phyloP scores from a whole-genome alignment of 1,140 invertebrate genomes.

The Drosophila mayri region DNA sequence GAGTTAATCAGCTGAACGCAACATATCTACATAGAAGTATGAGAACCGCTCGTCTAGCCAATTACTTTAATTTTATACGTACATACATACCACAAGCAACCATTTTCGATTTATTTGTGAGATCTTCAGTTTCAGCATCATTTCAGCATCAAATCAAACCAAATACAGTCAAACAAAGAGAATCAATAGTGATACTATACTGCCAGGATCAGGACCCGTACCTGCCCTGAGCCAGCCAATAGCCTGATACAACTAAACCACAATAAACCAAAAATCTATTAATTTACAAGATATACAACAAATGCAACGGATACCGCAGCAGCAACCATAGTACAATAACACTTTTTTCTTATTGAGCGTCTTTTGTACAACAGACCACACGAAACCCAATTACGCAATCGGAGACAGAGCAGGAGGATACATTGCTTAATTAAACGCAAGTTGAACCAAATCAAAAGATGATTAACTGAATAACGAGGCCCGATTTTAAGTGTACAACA shows the following conservation, averaged over 20 bases:
- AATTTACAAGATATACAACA: constrained; percentile 73
- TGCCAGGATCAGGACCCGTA: constrained; percentile 35
- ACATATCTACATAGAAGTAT: constrained; percentile 42
- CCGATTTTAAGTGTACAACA: constrained; percentile 47
- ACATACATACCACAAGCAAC: constrained; percentile 2
- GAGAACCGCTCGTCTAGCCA: constrained; percentile 12
- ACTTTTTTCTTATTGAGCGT: constrained; percentile 75
- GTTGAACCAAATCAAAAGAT: constrained; percentile 50
- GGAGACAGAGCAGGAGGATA: neutral
- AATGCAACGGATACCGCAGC: constrained; percentile 69
- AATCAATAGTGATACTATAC: constrained; percentile 78
- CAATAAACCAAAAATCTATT: constrained; percentile 72
- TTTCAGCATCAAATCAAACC: constrained; percentile 37
- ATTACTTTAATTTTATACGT: constrained; percentile 2
- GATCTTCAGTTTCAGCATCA: constrained; percentile 47
- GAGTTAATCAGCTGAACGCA: constrained; percentile 50
- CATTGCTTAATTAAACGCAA: constrained; percentile 4
- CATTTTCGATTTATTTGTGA: constrained; percentile 48
- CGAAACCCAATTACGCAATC: constrained; percentile 24
- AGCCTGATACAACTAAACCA: constrained; percentile 53
- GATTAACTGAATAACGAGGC: constrained; percentile 25
- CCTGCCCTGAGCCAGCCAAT: constrained; percentile 47
- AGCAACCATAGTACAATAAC: constrained; percentile 83
- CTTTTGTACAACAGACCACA: constrained; percentile 67
- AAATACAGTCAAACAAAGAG: constrained; percentile 50